These are phyloP conservation scores for Arion vulgaris DNA, from an alignment of 1,140 invertebrate species.

Conservation along the genomic window DNA sequence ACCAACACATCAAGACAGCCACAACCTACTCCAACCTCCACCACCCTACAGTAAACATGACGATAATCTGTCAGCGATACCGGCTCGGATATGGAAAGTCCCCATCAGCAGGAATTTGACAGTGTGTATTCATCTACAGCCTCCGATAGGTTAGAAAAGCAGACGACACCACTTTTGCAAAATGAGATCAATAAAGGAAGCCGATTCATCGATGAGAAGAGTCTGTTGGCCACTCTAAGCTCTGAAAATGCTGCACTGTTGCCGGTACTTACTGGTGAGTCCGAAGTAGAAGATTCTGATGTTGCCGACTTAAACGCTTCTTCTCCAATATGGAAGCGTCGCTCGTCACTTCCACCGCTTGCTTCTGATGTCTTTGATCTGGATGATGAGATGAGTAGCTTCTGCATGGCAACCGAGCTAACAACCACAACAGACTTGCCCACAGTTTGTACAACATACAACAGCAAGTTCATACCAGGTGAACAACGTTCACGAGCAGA, in stretches of 20 bases:
- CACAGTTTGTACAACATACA: background rate
- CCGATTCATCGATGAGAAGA: constrained; percentile 68
- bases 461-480: background rate
- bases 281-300: constrained; percentile 2
- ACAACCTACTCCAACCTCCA: constrained; percentile 25
- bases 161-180: constrained; percentile 48
- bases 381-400: constrained; percentile 35
- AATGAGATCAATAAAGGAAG: constrained; percentile 58
- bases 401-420: background rate
- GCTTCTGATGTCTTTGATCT: constrained; percentile 43
- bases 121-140: constrained; percentile 33
- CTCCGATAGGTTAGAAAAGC: constrained; percentile 32
- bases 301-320: constrained; percentile 10
- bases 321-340: constrained; percentile 65
- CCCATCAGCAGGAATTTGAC: constrained; percentile 23
- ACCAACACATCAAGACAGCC: background rate
- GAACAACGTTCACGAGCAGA: background rate
- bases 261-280: constrained; percentile 34
- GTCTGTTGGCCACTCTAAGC: constrained; percentile 64
- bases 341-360: constrained; percentile 41
- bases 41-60: constrained; percentile 11
- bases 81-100: constrained; percentile 24
- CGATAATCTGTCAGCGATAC: constrained; percentile 17
- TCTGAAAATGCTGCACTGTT: constrained; percentile 64
- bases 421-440: constrained; percentile 1